Base-by-base conservation (phyloP, 2,113 vertebrate species). In the Barbus barbus region DNA sequence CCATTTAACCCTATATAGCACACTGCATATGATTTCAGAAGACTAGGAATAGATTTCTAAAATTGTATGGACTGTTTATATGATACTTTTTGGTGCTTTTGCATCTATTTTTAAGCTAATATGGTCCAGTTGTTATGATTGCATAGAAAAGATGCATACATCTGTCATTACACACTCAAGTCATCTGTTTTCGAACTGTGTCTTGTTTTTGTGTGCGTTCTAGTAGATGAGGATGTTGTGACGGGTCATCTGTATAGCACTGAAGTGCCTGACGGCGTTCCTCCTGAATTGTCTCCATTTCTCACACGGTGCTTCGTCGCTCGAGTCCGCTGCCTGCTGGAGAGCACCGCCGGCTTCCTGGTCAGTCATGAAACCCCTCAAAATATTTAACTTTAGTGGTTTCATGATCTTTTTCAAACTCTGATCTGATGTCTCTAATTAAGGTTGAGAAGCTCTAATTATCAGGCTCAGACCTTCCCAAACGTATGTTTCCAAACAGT, bases 291-390 rank as follows among this genome's bases (percentile, higher is more conserved):
- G 74, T 92, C 93, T 0, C 92, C 94, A 12, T 97, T 96, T 88
- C 89, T 97, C 89, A 95, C 94, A 0, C 95, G 96, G 9, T 96
- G 94, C 78, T 97, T 97, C 84, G 86, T 94, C 80, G 95, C 94
- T 67, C 94, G 96, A 7, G 92, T 96, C 48, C 95, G 96, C 56
- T 97, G 96, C 88, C 91, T 97, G 76, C 91, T 97, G 89, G 96
- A 97, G 87, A 96, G 95, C 90, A 96, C 96, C 72, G 96, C 95
- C 0, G 96, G 96, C 76, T 97, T 97, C 82, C 93, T 96, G 93
- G 96, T 97, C 89, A 95, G 96, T 91, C 72, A 9, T 67, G 36
- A 24, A 31, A 38, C 4, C 28, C 51, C 20, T 26, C 24, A 13
- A 60, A 24, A 26, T 69, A 22, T 36, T 69, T 1, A 36, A 9